A percentile compares a stretch with the other conserved stretches of the same genome.
phyloP scores from a whole-genome alignment of 2,797 vertebrate species.

The Coregonus ussuriensis region DNA sequence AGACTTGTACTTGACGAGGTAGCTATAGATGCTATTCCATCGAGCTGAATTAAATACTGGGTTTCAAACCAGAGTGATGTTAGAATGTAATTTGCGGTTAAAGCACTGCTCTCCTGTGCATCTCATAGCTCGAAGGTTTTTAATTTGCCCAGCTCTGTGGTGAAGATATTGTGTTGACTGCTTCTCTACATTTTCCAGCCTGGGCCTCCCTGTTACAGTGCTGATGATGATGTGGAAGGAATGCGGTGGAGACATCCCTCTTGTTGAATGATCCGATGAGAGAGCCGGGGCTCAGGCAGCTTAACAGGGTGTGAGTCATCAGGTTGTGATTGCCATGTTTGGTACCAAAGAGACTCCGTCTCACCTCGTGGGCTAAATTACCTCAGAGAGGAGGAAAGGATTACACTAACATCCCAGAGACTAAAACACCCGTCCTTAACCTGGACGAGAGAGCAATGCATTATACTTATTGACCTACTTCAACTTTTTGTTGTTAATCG shows the following conservation, averaged over 20 bases:
- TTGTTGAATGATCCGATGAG: not conserved
- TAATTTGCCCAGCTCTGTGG: not conserved
- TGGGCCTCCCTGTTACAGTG: conserved; percentile 4
- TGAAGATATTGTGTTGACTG: conserved; percentile 1
- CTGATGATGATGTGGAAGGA: conserved; percentile 37
- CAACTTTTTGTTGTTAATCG: not conserved
- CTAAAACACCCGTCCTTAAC: not conserved
- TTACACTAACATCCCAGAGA: not conserved
- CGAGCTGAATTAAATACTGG: not conserved
- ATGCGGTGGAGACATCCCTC: conserved; percentile 16
- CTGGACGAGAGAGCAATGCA: not conserved
- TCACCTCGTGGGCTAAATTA: conserved; percentile 45
- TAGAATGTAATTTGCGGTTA: not conserved
- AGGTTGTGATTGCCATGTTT: conserved; percentile 50
- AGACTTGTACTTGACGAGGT: not conserved
- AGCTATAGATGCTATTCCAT: not conserved
- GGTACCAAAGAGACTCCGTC: conserved; percentile 29
- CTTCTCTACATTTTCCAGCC: not conserved
- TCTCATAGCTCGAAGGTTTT: not conserved
- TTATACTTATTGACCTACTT: not conserved
- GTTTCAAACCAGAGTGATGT: not conserved
- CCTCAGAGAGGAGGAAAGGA: conserved; percentile 2
- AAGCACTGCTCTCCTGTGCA: conserved; percentile 2
- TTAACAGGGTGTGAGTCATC: conserved; percentile 49
- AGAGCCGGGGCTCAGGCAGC: conserved; percentile 17